These are phyloP conservation scores for Eulemur coronatus DNA, from an alignment of 2,797 vertebrate species.

Conservation along the genomic window DNA sequence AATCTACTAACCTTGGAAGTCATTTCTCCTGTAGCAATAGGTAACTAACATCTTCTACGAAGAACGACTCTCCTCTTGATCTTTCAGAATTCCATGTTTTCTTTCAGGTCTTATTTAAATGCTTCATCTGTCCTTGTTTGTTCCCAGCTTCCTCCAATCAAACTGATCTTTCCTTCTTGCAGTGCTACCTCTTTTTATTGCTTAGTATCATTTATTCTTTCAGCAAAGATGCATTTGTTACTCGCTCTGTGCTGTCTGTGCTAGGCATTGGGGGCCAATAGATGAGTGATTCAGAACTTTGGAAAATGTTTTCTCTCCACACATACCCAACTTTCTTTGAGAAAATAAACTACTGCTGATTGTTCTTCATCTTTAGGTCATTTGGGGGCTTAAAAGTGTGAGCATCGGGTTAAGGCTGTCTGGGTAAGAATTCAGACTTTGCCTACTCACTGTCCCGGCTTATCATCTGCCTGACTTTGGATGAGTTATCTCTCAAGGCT, in stretches of 20 bases:
- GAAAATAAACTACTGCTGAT: neutral
- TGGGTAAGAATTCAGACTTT: neutral
- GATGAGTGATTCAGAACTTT: neutral
- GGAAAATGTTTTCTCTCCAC: neutral
- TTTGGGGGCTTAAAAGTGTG: neutral
- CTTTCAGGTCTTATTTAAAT: neutral
- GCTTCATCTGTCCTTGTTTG: neutral
- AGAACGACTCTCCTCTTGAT: neutral
- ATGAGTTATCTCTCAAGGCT: neutral
- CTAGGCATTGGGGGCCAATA: neutral
- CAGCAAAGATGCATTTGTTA: neutral
- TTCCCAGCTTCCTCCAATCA: neutral
- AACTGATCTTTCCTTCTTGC: neutral
- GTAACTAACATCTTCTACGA: neutral
- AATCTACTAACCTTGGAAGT: neutral
- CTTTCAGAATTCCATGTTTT: neutral
- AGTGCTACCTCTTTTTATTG: neutral
- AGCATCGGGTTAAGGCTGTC: neutral
- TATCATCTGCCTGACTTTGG: neutral
- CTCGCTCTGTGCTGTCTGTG: neutral
- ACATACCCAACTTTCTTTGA: neutral
- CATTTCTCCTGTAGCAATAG: neutral
- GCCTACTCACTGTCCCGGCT: neutral
- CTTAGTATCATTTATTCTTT: slow-evolving; percentile 3
- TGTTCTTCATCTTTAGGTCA: slow-evolving; percentile 5